phyloP scores from a whole-genome alignment of 2,888 invertebrate species.

The Eremobia ochroleuca region DNA sequence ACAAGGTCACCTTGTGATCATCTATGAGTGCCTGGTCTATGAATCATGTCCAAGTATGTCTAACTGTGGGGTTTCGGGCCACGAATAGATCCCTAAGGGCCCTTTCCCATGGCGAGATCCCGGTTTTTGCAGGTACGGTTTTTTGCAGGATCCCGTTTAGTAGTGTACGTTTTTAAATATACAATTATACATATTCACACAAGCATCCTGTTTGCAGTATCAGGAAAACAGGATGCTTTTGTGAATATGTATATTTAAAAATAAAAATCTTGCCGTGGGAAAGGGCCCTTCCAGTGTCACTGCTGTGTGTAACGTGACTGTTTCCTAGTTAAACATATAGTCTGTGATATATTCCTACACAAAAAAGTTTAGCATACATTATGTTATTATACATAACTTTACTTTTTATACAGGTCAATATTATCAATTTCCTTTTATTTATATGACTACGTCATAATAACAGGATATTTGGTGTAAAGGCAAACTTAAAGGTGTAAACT shows the following conservation, averaged over 20 bases:
- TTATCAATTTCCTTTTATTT: constrained; percentile 6
- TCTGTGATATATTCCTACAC: neutral
- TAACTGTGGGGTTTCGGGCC: neutral
- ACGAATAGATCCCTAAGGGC: constrained; percentile 25
- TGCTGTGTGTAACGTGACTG: neutral
- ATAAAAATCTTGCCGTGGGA: too few species aligned
- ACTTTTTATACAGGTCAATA: constrained; percentile 7
- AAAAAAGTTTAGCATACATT: neutral
- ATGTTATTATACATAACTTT: neutral
- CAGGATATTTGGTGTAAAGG: constrained; percentile 25
- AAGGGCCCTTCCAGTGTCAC: too few species aligned
- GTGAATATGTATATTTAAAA: too few species aligned
- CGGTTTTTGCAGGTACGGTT: too few species aligned
- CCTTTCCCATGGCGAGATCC: too few species aligned
- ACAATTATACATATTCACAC: too few species aligned
- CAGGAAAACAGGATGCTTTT: too few species aligned
- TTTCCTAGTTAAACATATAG: neutral
- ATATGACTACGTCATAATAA: constrained; percentile 6
- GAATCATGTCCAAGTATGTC: constrained; percentile 11
- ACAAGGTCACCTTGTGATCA: constrained; percentile 21
- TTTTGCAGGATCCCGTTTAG: too few species aligned
- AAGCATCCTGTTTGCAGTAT: too few species aligned
- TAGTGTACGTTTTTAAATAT: too few species aligned
- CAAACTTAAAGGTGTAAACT: too few species aligned
- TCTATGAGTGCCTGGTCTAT: neutral